phyloP scores from a whole-genome alignment of 2,113 vertebrate genomes.

The Gobius niger region DNA sequence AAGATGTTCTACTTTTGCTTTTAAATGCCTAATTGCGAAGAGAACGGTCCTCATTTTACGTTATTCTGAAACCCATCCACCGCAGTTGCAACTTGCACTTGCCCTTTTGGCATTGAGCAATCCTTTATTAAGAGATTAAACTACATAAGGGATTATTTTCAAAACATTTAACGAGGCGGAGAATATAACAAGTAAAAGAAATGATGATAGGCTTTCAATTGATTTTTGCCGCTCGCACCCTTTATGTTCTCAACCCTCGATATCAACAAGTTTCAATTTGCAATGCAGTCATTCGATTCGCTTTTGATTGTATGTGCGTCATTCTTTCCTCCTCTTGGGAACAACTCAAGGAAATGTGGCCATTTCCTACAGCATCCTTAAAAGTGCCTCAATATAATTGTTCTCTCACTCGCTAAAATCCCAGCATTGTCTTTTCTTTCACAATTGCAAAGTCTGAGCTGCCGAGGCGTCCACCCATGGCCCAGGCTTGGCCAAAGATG shows the following conservation, averaged over 20 bases:
- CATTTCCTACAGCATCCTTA: constrained; percentile 73
- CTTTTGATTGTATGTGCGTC: constrained; percentile 54
- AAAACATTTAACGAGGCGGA: too few species aligned
- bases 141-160: too few species aligned
- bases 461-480: constrained; percentile 37
- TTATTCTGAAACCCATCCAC: too few species aligned
- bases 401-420: constrained; percentile 58
- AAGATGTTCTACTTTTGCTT: too few species aligned
- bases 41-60: too few species aligned
- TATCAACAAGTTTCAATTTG: constrained; percentile 25
- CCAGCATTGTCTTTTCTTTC: constrained; percentile 36
- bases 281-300: constrained; percentile 51
- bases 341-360: constrained; percentile 60
- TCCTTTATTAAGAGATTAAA: too few species aligned
- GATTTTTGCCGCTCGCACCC: not conserved
- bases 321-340: constrained; percentile 46
- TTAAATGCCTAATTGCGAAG: too few species aligned
- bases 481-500: constrained; percentile 75
- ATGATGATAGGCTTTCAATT: too few species aligned
- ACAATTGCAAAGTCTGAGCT: constrained; percentile 20
- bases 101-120: too few species aligned
- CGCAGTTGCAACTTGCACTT: too few species aligned
- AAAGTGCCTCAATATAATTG: constrained; percentile 80
- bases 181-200: too few species aligned
- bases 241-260: not conserved